Evolutionary conservation across 2,888 invertebrate genomes (phyloP), one percentile per base, ranked within the genome.

Genomic region (Drosophila mercatorum): DNA sequence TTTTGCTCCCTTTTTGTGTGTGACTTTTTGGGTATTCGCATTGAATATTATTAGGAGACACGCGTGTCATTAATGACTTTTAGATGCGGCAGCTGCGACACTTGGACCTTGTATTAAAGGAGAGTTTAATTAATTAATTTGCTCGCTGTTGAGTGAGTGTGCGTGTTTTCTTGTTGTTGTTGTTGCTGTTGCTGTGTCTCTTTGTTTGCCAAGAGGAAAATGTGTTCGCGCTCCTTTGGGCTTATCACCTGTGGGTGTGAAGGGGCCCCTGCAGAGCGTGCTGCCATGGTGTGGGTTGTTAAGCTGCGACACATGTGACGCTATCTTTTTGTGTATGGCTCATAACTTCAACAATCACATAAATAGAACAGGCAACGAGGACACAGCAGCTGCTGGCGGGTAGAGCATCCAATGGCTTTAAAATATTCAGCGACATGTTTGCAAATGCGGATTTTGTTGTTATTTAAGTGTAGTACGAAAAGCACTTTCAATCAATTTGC

Each of bases 71-170:
- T 88, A 86, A 88, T 90, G 87, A 80, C 81, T 70, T 90, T 63
- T 62, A 64, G 68, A 88, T 78, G 87, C 70, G 85, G 76, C 88
- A 82, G 80, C 80, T 86, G 89, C 75, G 86, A 77, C 89, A 80
- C 87, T 80, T 56, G 68, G 68, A 57, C 72, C 75, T 47, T 71
- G 22, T 67, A 74, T 59, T 68, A 59, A 63, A 77, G 70, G 73
- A 73, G 59, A 74, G 62, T 80, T 83, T 90, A 86, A 90, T 88
- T 90, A 85, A 88, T 84, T 88, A 88, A 84, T 88, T 81, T 79
- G 65, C 79, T 69, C 74, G 72, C 81, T 83, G 66, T 77, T 14
- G 80, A 11, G 47, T 43, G 72, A 14, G 40, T 22, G 6, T 28
- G 28, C 26, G 44, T 46, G 6, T 22, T 2, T 26, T n/a, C 2